Base-by-base conservation (phyloP, 2,113 vertebrate species). In the Lampris incognitus region DNA sequence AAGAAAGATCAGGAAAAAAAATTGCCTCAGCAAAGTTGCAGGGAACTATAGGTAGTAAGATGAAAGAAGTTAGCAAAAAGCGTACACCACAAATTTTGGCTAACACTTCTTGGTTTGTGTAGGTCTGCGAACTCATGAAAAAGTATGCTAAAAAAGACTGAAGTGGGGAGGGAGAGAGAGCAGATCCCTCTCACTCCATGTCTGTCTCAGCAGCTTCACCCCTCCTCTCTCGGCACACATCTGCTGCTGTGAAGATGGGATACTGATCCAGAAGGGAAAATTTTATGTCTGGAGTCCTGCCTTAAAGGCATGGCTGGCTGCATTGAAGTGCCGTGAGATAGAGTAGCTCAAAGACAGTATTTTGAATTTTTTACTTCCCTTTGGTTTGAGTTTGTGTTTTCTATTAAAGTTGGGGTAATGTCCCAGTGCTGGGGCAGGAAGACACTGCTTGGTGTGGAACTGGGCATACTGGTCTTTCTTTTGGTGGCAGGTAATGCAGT, bases 211-310 rank as follows among this genome's bases (percentile, higher is more conserved):
- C 65, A 81, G 60, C 72, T 76, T 85, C 88, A 75, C 87, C 84
- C 88, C 87, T 85, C 79, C 76, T 90, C 67, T 84, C 84, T 62
- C 82, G 69, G 49, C 76, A 68, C 74, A 87, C 86, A 85, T 80
- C 86, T 87, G 81, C 72, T 78, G 75, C 83, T 79, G 74, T 75
- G 79, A 82, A 88, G 88, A 91, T 86, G 89, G 81, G 80, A 87
- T 60, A 51, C 73, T 85, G 87, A 88, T 84, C 76, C 85, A 83
- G 61, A 84, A 69, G 73, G 67, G 50, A 82, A 52, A 42, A 60
- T 74, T 82, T 72, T 8, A 73, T 68, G 74, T 62, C 37, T 59
- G 72, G 69, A 83, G 70, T 71, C 57, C 46, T 62, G 58, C 66
- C 60, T 69, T 74, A 60, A 60, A 73, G 58, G 76, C 62, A 91